Percentiles rank a stretch among this genome's conserved stretches.
phyloP scores from a whole-genome alignment of 1,140 invertebrate genomes.

The Helicoverpa zea region DNA sequence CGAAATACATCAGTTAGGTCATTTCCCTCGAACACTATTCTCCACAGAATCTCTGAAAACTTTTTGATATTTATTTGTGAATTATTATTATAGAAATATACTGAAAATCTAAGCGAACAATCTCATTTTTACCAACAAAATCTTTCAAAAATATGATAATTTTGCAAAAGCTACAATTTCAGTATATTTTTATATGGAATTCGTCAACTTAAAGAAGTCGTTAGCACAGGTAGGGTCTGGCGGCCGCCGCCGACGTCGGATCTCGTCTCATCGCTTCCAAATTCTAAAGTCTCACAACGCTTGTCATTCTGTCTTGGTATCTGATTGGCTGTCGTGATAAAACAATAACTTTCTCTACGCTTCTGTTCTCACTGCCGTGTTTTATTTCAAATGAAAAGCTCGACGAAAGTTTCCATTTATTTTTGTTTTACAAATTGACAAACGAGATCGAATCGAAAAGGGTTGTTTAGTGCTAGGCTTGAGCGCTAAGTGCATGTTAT shows the following conservation, averaged over 20 bases:
- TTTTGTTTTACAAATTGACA: background rate
- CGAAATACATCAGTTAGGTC: no score
- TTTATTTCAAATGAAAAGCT: slow-evolving; percentile 46
- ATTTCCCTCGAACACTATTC: background rate
- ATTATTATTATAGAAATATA: slow-evolving; percentile 27
- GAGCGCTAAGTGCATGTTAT: slow-evolving; percentile 11
- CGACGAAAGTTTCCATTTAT: background rate
- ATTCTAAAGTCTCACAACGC: slow-evolving; percentile 63
- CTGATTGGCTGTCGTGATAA: slow-evolving; percentile 61
- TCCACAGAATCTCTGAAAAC: background rate
- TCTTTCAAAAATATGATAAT: no score
- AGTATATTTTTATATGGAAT: slow-evolving; percentile 9
- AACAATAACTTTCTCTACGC: slow-evolving; percentile 28
- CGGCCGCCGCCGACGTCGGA: background rate
- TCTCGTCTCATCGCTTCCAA: slow-evolving; percentile 50
- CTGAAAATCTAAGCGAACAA: background rate
- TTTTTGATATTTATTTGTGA: background rate
- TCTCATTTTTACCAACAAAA: background rate
- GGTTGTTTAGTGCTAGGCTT: slow-evolving; percentile 1
- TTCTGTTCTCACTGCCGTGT: slow-evolving; percentile 32
- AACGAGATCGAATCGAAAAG: slow-evolving; percentile 17
- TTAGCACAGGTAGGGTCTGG: no score
- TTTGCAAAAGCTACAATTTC: background rate
- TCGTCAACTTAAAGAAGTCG: background rate
- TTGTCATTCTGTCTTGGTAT: slow-evolving; percentile 52